Evolutionary conservation across 2,797 vertebrate genomes (phyloP).

Genomic region (Tympanoctomys barrerae): DNA sequence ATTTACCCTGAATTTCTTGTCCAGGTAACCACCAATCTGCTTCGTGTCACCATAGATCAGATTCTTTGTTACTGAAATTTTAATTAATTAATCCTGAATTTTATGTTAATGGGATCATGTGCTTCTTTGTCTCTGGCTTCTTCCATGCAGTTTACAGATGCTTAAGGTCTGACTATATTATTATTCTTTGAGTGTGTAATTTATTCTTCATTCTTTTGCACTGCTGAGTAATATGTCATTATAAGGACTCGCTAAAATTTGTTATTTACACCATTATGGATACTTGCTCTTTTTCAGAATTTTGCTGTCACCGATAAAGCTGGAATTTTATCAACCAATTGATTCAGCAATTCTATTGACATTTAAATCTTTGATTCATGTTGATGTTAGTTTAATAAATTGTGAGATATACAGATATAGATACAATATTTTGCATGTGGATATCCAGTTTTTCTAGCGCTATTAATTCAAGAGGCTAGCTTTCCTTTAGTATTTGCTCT

Average conservation of each 20-base stretch:
- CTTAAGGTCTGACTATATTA: not conserved
- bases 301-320: not conserved
- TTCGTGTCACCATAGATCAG: not conserved
- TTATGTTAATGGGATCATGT: not conserved
- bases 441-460: no score
- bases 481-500: no score
- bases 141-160: not conserved
- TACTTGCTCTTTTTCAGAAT: not conserved
- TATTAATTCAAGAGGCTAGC: no score
- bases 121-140: not conserved
- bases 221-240: not conserved
- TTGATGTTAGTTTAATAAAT: no score
- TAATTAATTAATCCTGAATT: not conserved
- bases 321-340: not conserved
- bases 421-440: no score
- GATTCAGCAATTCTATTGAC: not conserved
- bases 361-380: no score
- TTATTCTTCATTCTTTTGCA: not conserved
- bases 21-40: not conserved
- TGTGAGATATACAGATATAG: no score
- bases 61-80: not conserved
- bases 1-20: not conserved
- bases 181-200: not conserved
- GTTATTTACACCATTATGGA: not conserved
- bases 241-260: not conserved